Evolutionary conservation across 2,797 vertebrate genomes (phyloP).

Genomic region (Ptychobarbus kaznakovi): DNA sequence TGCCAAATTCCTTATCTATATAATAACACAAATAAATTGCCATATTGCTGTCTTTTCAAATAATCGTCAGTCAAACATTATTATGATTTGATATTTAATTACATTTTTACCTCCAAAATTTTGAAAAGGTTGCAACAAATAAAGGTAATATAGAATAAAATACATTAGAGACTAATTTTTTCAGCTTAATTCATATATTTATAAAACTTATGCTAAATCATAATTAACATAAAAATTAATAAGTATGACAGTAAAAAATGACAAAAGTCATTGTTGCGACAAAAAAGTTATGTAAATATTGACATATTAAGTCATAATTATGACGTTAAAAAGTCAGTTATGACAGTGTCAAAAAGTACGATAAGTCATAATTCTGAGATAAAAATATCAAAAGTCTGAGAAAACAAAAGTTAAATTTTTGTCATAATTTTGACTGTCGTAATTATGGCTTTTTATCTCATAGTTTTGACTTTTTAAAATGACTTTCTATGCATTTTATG

Average conservation of each 20-base stretch:
- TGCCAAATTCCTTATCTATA: neutral
- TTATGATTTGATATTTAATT: neutral
- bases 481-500: neutral
- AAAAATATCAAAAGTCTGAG: neutral
- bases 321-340: neutral
- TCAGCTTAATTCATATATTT: neutral
- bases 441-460: neutral
- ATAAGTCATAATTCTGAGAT: neutral
- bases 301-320: neutral
- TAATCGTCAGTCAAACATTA: neutral
- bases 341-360: neutral
- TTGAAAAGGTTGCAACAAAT: neutral
- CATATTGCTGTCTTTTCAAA: neutral
- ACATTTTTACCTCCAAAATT: neutral
- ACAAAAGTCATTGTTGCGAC: neutral
- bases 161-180: neutral
- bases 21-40: neutral
- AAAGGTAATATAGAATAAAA: neutral
- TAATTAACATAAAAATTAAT: neutral
- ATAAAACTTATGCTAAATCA: neutral
- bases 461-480: neutral
- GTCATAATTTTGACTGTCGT: neutral
- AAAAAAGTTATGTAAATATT: neutral
- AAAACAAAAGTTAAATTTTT: neutral
- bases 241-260: neutral